phyloP scores from a whole-genome alignment of 1,140 invertebrate genomes.

The Neuroterus valhalla region DNA sequence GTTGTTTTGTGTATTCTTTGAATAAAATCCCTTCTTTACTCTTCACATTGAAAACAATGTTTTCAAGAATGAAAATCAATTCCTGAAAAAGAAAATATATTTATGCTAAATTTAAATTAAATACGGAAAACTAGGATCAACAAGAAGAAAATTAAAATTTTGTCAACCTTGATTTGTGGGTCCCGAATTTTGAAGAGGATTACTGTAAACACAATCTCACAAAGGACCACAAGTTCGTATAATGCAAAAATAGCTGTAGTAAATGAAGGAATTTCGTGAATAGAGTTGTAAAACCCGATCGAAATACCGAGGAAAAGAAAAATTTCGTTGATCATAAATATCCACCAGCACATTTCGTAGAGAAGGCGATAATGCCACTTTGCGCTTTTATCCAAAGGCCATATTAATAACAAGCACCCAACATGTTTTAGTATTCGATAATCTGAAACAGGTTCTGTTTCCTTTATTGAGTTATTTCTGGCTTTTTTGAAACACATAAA shows the following conservation, averaged over 20 bases:
- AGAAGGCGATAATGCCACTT: background rate
- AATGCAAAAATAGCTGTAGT: background rate
- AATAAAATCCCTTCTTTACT: slow-evolving; percentile 13
- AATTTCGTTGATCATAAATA: background rate
- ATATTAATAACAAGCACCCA: background rate
- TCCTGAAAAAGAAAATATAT: background rate
- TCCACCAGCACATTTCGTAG: background rate
- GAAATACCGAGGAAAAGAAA: background rate
- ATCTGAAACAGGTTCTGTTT: background rate
- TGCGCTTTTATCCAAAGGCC: background rate
- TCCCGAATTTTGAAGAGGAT: background rate
- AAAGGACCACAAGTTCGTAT: background rate
- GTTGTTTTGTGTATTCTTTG: background rate
- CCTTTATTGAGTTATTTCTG: background rate
- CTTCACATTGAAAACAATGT: background rate
- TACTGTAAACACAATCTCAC: background rate
- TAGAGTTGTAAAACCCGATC: background rate
- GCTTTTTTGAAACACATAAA: no score
- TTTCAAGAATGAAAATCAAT: background rate
- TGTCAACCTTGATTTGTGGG: background rate
- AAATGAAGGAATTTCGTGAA: background rate
- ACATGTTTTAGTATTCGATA: background rate
- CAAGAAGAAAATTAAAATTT: background rate
- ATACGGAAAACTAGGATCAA: no score
- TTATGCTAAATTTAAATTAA: background rate